These are phyloP conservation scores for Lymantria dispar DNA, from an alignment of 2,888 invertebrate genomes.

Conservation along the genomic window DNA sequence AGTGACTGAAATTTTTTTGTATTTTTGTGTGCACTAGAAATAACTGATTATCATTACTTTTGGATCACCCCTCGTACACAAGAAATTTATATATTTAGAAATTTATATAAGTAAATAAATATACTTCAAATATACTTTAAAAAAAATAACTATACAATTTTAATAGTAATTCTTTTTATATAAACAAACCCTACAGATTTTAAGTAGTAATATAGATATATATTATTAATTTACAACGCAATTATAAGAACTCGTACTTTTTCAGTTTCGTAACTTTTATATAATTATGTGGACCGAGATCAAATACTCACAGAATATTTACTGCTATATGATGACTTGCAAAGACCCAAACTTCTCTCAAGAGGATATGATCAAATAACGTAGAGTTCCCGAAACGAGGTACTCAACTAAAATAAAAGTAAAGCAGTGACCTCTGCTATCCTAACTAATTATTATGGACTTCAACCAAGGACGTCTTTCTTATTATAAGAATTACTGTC, in stretches of 20 bases:
- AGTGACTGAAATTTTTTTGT: too few species aligned
- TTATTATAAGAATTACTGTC: slow-evolving; percentile 3
- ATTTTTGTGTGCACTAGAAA: too few species aligned
- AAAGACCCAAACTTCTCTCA: not conserved
- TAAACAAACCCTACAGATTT: too few species aligned
- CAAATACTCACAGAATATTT: slow-evolving; percentile 1
- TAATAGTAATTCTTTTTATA: too few species aligned
- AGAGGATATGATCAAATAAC: slow-evolving; percentile 10
- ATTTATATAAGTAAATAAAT: too few species aligned
- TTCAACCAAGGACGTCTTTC: slow-evolving; percentile 4
- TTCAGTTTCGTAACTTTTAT: not conserved
- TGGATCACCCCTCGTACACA: too few species aligned
- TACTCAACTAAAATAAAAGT: slow-evolving; percentile 23
- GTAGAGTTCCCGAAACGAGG: slow-evolving; percentile 16
- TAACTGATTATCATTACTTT: too few species aligned
- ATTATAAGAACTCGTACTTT: not conserved
- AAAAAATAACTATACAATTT: too few species aligned
- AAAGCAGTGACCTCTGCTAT: slow-evolving; percentile 17
- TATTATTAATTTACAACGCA: not conserved
- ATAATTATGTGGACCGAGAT: not conserved
- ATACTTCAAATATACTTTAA: too few species aligned
- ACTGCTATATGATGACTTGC: not conserved
- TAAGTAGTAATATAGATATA: too few species aligned
- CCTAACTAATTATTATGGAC: slow-evolving; percentile 17
- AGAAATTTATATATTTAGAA: too few species aligned